Percentiles rank a stretch among this genome's conserved stretches.
Conservation (phyloP, 2,888 invertebrate species). For the Cerastoderma edule region DNA sequence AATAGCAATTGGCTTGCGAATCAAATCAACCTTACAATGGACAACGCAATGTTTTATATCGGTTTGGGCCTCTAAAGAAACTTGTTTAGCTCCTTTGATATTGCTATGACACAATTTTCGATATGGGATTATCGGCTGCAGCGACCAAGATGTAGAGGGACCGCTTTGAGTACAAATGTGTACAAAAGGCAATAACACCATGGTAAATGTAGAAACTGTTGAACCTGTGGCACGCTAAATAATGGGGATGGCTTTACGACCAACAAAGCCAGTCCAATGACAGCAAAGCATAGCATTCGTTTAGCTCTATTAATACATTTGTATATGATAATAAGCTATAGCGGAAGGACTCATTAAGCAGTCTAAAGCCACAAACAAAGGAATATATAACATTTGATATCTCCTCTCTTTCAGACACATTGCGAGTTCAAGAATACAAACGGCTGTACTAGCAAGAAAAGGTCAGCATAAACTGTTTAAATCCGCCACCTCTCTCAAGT, state of each 20-base stretch:
- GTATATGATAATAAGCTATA: background rate
- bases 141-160: too few species aligned
- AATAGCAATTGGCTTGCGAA: too few species aligned
- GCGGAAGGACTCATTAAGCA: background rate
- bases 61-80: too few species aligned
- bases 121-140: too few species aligned
- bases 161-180: too few species aligned
- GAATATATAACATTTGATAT: background rate
- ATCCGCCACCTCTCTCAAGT: background rate
- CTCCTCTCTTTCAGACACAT: slow-evolving; percentile 17
- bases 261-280: background rate
- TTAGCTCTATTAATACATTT: background rate
- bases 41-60: too few species aligned
- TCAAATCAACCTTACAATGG: too few species aligned
- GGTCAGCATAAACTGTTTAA: background rate
- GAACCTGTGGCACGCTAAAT: background rate
- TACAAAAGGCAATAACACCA: too few species aligned
- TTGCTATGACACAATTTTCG: too few species aligned
- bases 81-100: too few species aligned
- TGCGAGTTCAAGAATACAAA: slow-evolving; percentile 20
- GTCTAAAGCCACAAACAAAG: background rate
- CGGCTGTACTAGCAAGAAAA: background rate
- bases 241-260: background rate
- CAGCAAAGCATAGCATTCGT: background rate
- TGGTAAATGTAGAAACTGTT: too few species aligned